These are phyloP conservation scores for Platyscapa corneri DNA, from an alignment of 1,140 invertebrate genomes.

Conservation along the genomic window DNA sequence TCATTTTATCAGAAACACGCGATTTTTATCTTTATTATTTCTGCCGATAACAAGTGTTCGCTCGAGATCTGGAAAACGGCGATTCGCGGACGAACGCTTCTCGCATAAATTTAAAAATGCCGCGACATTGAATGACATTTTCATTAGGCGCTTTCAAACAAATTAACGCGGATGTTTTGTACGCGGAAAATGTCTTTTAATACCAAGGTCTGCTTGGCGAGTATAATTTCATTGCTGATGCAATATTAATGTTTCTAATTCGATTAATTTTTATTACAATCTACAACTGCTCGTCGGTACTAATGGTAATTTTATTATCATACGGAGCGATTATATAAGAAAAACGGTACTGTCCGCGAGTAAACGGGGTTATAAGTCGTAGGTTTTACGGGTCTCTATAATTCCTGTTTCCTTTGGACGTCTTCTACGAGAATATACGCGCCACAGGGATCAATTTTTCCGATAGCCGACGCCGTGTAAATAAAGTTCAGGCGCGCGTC, in stretches of 20 bases:
- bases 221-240: background rate
- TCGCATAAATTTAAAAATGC: no score
- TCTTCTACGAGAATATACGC: background rate
- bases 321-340: background rate
- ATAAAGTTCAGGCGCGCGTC: background rate
- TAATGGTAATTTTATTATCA: background rate
- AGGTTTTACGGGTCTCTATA: background rate
- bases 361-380: background rate
- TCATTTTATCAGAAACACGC: no score
- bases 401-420: background rate
- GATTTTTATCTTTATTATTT: no score
- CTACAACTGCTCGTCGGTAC: no score
- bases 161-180: background rate
- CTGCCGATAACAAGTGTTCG: no score
- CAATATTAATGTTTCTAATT: background rate
- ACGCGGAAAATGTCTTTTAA: background rate
- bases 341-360: background rate
- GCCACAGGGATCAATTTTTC: background rate
- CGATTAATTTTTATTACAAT: background rate
- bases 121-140: no score
- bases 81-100: no score
- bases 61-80: no score
- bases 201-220: background rate
- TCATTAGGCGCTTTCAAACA: background rate
- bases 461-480: background rate